phyloP scores from a whole-genome alignment of 2,888 invertebrate species.

The Mellilla xanthometata region DNA sequence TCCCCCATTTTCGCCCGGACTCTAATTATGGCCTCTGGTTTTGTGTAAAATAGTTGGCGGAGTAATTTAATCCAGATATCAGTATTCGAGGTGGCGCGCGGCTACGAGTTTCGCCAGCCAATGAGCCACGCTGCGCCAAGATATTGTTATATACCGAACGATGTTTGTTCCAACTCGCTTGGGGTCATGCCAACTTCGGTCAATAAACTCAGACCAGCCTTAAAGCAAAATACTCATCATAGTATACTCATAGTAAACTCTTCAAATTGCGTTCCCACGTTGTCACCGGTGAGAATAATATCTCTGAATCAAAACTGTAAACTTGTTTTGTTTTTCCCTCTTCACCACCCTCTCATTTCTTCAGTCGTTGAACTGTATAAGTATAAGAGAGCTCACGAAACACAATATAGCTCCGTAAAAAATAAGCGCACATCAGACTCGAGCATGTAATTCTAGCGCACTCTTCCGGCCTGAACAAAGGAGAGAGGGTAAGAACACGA shows the following conservation, averaged over 20 bases:
- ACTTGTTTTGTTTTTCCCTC: slow-evolving; percentile 67
- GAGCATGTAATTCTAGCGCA: slow-evolving; percentile 83
- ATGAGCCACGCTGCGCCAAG: slow-evolving; percentile 48
- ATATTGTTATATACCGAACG: slow-evolving; percentile 44
- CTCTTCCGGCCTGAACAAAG: slow-evolving; percentile 82
- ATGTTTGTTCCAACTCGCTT: slow-evolving; percentile 42
- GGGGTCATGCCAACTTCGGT: slow-evolving; percentile 32
- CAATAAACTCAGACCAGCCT: slow-evolving; percentile 16
- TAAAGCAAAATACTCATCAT: slow-evolving; percentile 1
- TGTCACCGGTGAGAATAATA: slow-evolving; percentile 35
- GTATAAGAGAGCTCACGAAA: slow-evolving; percentile 70
- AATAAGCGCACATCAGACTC: slow-evolving; percentile 82
- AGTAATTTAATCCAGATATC: slow-evolving; percentile 79
- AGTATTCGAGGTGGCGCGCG: slow-evolving; percentile 70
- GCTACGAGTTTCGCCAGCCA: slow-evolving; percentile 57
- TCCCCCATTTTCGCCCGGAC: slow-evolving; percentile 75
- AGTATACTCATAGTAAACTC: slow-evolving; percentile 1
- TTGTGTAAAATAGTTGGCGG: slow-evolving; percentile 80
- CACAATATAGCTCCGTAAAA: slow-evolving; percentile 80
- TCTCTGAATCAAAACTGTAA: slow-evolving; percentile 48
- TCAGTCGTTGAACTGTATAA: slow-evolving; percentile 79
- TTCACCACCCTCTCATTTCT: slow-evolving; percentile 69
- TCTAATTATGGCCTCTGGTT: slow-evolving; percentile 81
- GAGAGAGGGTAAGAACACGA: slow-evolving; percentile 82
- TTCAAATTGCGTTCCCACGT: slow-evolving; percentile 38